Conservation (phyloP, 2,888 invertebrate genomes). For the Tuta absoluta region DNA sequence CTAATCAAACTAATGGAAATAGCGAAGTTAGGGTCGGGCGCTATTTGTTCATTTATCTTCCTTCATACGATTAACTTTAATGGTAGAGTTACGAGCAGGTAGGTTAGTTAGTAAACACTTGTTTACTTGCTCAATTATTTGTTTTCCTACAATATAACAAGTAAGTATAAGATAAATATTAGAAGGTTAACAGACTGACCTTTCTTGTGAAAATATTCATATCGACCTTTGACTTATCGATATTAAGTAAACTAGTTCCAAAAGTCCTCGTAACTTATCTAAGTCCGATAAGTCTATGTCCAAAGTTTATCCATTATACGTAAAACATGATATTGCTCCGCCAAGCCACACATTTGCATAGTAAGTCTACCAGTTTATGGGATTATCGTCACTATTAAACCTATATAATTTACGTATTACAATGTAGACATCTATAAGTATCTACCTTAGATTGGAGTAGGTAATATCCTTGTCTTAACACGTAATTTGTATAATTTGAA, state of each 20-base stretch:
- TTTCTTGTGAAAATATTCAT: neutral
- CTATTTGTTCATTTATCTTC: slow-evolving; percentile 50
- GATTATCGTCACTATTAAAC: slow-evolving; percentile 23
- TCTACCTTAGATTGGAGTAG: too few relatives aligned
- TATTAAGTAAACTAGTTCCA: slow-evolving; percentile 4
- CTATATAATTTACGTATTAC: slow-evolving; percentile 20
- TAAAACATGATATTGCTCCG: slow-evolving; percentile 25
- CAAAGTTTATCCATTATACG: slow-evolving; percentile 24
- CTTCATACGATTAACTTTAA: slow-evolving; percentile 24
- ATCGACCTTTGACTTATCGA: slow-evolving; percentile 4
- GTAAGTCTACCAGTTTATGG: slow-evolving; percentile 22
- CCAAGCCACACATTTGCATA: slow-evolving; percentile 15
- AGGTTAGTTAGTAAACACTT: slow-evolving; percentile 7
- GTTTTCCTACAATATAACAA: neutral
- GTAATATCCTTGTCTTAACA: neutral
- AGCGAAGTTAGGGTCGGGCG: slow-evolving; percentile 53
- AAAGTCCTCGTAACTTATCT: slow-evolving; percentile 17
- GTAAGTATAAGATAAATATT: neutral
- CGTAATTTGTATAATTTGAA: slow-evolving; percentile 11
- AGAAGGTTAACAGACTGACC: neutral
- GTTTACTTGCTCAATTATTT: neutral
- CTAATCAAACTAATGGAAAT: slow-evolving; percentile 75
- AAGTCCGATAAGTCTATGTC: slow-evolving; percentile 10
- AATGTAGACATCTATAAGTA: slow-evolving; percentile 4
- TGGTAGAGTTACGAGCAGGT: slow-evolving; percentile 1